Conservation (phyloP, 2,113 vertebrate species). For the Andinoacara biseriatus region DNA sequence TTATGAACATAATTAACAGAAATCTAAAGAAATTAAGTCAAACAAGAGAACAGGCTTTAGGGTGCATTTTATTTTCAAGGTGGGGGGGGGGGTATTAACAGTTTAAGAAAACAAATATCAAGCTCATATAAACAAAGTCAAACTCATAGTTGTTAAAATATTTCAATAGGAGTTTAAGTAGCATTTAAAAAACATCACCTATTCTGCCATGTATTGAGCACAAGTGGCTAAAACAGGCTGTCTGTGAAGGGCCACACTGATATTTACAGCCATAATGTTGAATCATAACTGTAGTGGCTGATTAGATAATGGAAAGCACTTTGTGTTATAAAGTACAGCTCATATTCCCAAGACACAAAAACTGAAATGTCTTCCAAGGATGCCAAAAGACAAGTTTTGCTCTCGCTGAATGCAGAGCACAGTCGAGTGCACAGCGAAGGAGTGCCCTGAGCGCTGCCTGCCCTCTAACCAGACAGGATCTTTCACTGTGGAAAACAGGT, state of each 20-base stretch:
- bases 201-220: background rate
- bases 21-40: no score
- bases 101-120: background rate
- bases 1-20: background rate
- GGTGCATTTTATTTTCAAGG: background rate
- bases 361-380: constrained; percentile 21
- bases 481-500: constrained; percentile 58
- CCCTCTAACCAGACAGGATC: constrained; percentile 48
- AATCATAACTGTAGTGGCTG: background rate
- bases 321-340: constrained; percentile 18
- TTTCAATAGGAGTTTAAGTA: background rate
- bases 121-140: background rate
- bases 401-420: constrained; percentile 19
- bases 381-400: constrained; percentile 22
- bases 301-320: constrained; percentile 30
- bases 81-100: background rate
- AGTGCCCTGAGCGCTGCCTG: constrained; percentile 18
- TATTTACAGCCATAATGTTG: background rate
- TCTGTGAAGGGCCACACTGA: background rate
- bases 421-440: constrained; percentile 35
- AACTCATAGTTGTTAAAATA: background rate
- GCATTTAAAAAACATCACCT: background rate
- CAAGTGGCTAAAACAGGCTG: background rate
- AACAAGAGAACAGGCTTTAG: background rate
- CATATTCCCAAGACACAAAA: constrained; percentile 21